Conservation (phyloP, 1,140 invertebrate species). For the Bursaphelenchus mucronatus region DNA sequence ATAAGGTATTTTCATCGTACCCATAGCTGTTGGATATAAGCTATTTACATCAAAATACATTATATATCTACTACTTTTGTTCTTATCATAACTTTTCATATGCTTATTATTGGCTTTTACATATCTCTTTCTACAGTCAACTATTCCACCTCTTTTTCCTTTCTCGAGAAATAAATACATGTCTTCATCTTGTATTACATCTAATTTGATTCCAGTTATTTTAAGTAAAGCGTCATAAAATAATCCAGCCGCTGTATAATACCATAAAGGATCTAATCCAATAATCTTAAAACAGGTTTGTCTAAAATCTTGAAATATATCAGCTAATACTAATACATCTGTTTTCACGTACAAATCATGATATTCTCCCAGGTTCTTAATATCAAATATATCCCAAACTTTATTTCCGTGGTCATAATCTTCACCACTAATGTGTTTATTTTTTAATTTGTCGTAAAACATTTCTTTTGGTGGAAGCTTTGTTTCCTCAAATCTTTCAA, state of each 20-base stretch:
- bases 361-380: constrained; percentile 36
- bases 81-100: constrained; percentile 28
- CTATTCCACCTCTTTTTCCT: constrained; percentile 43
- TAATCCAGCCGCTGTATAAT: constrained; percentile 45
- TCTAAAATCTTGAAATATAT: constrained; percentile 53
- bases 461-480: constrained; percentile 21
- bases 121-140: constrained; percentile 34
- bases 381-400: constrained; percentile 27
- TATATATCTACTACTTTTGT: constrained; percentile 30
- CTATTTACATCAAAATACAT: constrained; percentile 50
- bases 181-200: constrained; percentile 49
- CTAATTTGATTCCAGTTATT: constrained; percentile 40
- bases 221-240: constrained; percentile 45
- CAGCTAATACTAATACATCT: constrained; percentile 43
- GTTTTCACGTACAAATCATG: constrained; percentile 28
- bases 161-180: constrained; percentile 48
- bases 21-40: constrained; percentile 45
- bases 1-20: constrained; percentile 31
- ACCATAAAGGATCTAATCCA: constrained; percentile 44
- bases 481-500: constrained; percentile 21
- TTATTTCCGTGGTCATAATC: constrained; percentile 24
- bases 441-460: constrained; percentile 11
- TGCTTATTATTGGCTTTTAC: constrained; percentile 49
- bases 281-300: constrained; percentile 38
- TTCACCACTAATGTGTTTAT: constrained; percentile 14